Conservation (phyloP, 1,140 invertebrate genomes). For the Tetragnatha versicolor region DNA sequence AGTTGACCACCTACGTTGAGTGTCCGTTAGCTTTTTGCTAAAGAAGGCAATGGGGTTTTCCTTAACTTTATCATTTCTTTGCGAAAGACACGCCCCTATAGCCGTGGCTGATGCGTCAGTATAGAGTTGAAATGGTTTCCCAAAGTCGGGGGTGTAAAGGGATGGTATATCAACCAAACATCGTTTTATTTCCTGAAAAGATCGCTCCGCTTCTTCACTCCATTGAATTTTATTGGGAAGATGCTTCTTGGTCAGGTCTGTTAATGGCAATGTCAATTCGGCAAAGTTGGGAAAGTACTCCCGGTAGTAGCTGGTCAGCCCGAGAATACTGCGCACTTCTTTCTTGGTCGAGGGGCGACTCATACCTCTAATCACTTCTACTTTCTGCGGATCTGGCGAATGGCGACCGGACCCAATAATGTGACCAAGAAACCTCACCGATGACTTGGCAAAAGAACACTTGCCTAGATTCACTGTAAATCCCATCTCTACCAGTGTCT, state of each 20-base stretch:
- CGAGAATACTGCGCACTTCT: not conserved
- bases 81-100: conserved; percentile 64
- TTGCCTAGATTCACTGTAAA: conserved; percentile 58
- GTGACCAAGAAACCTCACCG: conserved; percentile 62
- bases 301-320: conserved; percentile 20
- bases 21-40: not conserved
- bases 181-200: not conserved
- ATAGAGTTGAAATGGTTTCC: conserved; percentile 59
- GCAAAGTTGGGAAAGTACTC: conserved; percentile 6
- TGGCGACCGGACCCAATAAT: conserved; percentile 60
- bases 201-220: not conserved
- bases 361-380: conserved; percentile 57
- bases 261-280: conserved; percentile 9
- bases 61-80: conserved; percentile 59
- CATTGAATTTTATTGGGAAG: not conserved
- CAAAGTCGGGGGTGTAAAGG: not conserved
- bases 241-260: not conserved
- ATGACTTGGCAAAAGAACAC: conserved; percentile 59
- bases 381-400: conserved; percentile 61
- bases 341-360: conserved; percentile 58
- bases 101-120: conserved; percentile 65
- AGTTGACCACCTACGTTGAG: not conserved
- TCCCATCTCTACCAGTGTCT: conserved; percentile 47
- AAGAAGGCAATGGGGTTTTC: conserved; percentile 58
- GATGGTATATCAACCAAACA: not conserved